Evolutionary conservation across 92 coral and sea anemone genomes (phyloP), one percentile per base, ranked within the genome.

Genomic region (Nematostella vectensis): DNA sequence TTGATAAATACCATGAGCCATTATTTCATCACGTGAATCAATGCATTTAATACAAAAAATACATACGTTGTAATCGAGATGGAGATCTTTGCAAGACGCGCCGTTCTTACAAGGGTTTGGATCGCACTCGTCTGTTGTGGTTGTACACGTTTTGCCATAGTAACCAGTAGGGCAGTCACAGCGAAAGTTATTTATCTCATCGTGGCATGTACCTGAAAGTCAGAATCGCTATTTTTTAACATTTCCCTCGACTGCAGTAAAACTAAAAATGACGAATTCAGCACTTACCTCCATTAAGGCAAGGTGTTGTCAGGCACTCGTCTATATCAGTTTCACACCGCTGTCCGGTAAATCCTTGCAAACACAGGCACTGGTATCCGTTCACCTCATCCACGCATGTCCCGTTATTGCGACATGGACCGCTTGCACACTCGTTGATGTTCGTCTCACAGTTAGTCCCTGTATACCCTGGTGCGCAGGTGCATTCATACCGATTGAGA

Each of bases 41-140:
- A n/a, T n/a, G n/a, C n/a, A n/a, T n/a, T n/a, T n/a, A n/a, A n/a
- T n/a, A n/a, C n/a, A n/a, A n/a, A n/a, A n/a, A n/a, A 40, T 16
- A 25, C 80, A 65, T 63, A 84, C 94, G 55, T 70, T 75, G 68
- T 85, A 85, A 52, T 62, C 78, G 20, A 39, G 76, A 21, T 63
- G 77, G 40, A 85, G 38, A 56, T 85, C 94, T 13, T 27, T 25
- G 43, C 94, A 85, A 13, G 24, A 29, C 13, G 77, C 94, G 19
- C 69, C 80, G 62, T 80, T 85, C 47, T 62, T 52, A 57, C 94
- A 85, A 0, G 94, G 94, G 57, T 37, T 58, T 8, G 80, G 73
- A 3, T 20, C 19, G 26, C 94, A 85, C 48, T 85, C 94, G 55
- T 85, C 40, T 1, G 94, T 74, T 26, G 88, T 64, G 55, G 67